phyloP scores from a whole-genome alignment of 1,140 invertebrate species.

The Antheraea pernyi region DNA sequence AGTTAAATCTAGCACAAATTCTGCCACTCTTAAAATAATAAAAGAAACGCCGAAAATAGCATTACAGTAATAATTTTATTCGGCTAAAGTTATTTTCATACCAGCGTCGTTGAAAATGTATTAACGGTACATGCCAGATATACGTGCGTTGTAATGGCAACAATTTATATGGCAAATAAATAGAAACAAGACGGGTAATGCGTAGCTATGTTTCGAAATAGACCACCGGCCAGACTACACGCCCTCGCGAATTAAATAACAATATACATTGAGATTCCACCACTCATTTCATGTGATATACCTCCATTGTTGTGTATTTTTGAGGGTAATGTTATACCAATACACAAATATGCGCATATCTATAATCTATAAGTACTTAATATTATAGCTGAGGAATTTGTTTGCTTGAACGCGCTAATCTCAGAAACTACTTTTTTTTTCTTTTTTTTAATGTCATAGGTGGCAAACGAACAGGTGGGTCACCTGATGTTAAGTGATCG shows the following conservation, averaged over 20 bases:
- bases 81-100: neutral
- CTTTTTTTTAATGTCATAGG: no score
- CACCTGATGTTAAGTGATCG: no score
- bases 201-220: conserved; percentile 51
- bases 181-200: conserved; percentile 46
- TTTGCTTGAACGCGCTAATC: no score
- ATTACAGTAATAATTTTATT: neutral
- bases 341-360: no score
- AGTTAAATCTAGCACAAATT: no score
- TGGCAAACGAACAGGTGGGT: no score
- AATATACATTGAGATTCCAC: neutral
- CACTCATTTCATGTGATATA: neutral
- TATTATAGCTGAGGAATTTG: no score
- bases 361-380: no score
- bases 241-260: conserved; percentile 9
- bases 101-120: conserved; percentile 27
- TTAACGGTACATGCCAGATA: conserved; percentile 27
- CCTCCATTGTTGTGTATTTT: no score
- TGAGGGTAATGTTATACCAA: no score
- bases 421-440: no score
- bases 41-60: neutral
- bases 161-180: conserved; percentile 50
- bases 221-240: conserved; percentile 25
- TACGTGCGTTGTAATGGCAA: conserved; percentile 40
- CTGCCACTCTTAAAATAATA: neutral